These are phyloP conservation scores for Paracentrotus lividus DNA, from an alignment of 53 echinoderm and acorn worm genomes.

Conservation along the genomic window DNA sequence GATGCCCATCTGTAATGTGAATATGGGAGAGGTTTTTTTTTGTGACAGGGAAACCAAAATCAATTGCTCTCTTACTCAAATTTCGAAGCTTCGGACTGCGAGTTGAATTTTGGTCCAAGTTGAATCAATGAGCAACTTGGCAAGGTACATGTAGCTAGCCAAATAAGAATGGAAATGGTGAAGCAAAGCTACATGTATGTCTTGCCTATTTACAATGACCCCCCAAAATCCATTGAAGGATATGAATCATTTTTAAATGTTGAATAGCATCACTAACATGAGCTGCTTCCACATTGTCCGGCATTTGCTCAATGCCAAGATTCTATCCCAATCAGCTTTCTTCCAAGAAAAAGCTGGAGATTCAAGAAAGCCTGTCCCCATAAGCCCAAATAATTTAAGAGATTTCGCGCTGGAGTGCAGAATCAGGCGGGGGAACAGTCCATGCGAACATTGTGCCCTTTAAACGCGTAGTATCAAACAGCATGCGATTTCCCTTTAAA, in stretches of 20 bases:
- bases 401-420: no score
- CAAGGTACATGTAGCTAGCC: not conserved
- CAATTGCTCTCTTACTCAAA: not conserved
- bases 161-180: not conserved
- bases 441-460: no score
- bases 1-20: conserved; percentile 7
- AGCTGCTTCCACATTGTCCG: no score
- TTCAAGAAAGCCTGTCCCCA: no score
- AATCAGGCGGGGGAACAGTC: no score
- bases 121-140: not conserved
- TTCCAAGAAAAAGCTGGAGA: no score
- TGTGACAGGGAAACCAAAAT: conserved; percentile 14
- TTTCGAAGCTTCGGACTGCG: not conserved
- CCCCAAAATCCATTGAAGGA: not conserved
- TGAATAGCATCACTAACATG: not conserved
- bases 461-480: no score
- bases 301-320: no score
- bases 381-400: no score
- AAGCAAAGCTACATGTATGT: not conserved
- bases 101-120: not conserved
- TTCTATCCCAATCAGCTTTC: no score
- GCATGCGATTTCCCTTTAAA: no score
- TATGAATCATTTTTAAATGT: not conserved
- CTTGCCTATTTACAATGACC: not conserved
- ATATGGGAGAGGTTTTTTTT: not conserved